Evolutionary conservation across 2,113 vertebrate species (phyloP).

Genomic region (Xenopus laevis): DNA sequence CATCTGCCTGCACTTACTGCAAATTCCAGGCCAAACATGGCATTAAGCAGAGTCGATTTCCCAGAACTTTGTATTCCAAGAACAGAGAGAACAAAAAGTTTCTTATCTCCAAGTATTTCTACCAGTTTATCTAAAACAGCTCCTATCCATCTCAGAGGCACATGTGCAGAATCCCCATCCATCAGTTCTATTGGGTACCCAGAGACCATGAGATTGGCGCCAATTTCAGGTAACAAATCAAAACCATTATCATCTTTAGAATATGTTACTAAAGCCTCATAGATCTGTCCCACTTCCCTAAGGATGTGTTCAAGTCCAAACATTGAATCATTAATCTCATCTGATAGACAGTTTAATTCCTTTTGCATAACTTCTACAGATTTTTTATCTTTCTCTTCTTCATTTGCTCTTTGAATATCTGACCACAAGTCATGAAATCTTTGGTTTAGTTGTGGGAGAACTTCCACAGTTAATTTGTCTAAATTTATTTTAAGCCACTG

Average conservation of each 20-base stretch:
- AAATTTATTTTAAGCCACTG: constrained; percentile 49
- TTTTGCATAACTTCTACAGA: neutral
- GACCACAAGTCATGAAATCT: constrained; percentile 52
- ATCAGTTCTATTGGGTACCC: too few species aligned
- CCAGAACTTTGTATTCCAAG: too few species aligned
- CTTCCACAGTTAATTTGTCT: constrained; percentile 48
- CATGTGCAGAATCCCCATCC: too few species aligned
- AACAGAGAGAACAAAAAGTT: too few species aligned
- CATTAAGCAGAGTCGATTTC: too few species aligned
- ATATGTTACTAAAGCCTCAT: neutral
- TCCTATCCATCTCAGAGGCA: too few species aligned
- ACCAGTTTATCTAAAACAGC: too few species aligned
- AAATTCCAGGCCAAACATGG: too few species aligned
- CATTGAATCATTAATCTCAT: constrained; percentile 50
- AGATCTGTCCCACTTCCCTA: constrained; percentile 61
- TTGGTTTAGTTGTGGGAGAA: constrained; percentile 48
- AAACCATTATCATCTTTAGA: neutral
- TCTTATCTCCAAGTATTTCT: too few species aligned
- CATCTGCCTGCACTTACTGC: too few species aligned
- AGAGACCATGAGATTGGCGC: constrained; percentile 69
- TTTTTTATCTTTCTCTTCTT: constrained; percentile 11
- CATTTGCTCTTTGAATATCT: constrained; percentile 34
- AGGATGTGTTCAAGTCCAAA: constrained; percentile 69
- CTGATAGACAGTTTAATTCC: constrained; percentile 43
- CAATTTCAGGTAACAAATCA: constrained; percentile 57